Evolutionary conservation across 2,113 vertebrate genomes (phyloP).

Genomic region (Aythya baeri): DNA sequence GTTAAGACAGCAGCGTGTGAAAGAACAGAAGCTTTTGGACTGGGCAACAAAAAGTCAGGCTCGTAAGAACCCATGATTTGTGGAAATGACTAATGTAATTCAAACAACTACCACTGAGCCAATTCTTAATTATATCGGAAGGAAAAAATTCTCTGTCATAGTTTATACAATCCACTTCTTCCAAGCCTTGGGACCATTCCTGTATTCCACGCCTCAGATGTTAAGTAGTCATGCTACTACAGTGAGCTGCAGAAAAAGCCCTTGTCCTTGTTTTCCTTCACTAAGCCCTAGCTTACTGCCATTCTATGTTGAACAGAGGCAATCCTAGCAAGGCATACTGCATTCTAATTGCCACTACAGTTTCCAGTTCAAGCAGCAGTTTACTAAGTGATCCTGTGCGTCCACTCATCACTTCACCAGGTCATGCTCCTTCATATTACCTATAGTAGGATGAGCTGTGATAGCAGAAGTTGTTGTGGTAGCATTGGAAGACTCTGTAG

Average conservation of each 20-base stretch:
- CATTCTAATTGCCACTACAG: not conserved
- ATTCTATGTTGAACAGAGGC: not conserved
- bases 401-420: not conserved
- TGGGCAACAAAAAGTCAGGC: not conserved
- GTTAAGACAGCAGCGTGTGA: not conserved
- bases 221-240: not conserved
- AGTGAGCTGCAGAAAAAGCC: not conserved
- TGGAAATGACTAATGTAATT: not conserved
- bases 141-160: not conserved
- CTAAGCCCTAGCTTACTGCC: not conserved
- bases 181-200: not conserved
- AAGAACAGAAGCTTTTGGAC: not conserved
- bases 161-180: not conserved
- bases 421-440: constrained; percentile 24
- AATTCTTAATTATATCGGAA: not conserved
- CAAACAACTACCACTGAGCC: not conserved
- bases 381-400: not conserved
- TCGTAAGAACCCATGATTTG: not conserved
- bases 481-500: not conserved
- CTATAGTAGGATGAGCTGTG: constrained; percentile 30
- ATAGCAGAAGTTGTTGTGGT: not conserved
- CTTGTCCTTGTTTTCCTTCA: not conserved
- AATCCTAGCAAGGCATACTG: not conserved
- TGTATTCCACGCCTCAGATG: not conserved
- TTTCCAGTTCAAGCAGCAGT: not conserved